Evolutionary conservation across 2,888 invertebrate genomes (phyloP).

Genomic region (Cephus spinipes): DNA sequence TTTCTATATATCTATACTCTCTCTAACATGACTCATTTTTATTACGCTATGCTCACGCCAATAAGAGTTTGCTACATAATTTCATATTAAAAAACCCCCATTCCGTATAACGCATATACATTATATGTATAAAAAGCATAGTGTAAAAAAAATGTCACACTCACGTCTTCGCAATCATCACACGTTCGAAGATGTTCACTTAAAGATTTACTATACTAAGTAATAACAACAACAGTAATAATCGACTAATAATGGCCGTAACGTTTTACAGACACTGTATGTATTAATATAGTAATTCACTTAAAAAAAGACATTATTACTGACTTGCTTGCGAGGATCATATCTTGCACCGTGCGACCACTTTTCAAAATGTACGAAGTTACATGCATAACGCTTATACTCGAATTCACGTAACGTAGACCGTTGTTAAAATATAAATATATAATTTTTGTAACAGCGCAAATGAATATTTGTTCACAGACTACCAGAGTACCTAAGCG

Average conservation of each 20-base stretch:
- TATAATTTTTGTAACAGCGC: conserved; percentile 26
- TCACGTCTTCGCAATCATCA: not conserved
- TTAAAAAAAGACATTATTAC: conserved; percentile 29
- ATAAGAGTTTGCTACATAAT: not conserved
- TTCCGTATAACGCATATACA: not conserved
- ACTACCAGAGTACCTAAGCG: not conserved
- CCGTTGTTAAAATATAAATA: conserved; percentile 7
- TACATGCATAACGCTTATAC: conserved; percentile 18
- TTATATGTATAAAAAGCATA: conserved; percentile 12
- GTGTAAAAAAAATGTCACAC: conserved; percentile 17
- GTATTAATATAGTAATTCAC: conserved; percentile 29
- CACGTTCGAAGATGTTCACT: conserved; percentile 14
- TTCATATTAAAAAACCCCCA: not conserved
- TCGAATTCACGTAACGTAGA: conserved; percentile 9
- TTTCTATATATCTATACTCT: not conserved
- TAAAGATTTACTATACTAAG: conserved; percentile 14
- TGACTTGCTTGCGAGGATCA: conserved; percentile 38
- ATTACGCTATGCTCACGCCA: not conserved
- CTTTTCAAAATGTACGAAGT: conserved; percentile 32
- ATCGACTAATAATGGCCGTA: conserved; percentile 45
- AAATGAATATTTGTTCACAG: conserved; percentile 21
- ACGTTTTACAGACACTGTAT: conserved; percentile 37
- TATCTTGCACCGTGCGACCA: conserved; percentile 27
- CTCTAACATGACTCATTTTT: not conserved
- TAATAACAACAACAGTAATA: conserved; percentile 45